These are phyloP conservation scores for Eulemur mongoz DNA, from an alignment of 2,797 vertebrate species.

Conservation along the genomic window DNA sequence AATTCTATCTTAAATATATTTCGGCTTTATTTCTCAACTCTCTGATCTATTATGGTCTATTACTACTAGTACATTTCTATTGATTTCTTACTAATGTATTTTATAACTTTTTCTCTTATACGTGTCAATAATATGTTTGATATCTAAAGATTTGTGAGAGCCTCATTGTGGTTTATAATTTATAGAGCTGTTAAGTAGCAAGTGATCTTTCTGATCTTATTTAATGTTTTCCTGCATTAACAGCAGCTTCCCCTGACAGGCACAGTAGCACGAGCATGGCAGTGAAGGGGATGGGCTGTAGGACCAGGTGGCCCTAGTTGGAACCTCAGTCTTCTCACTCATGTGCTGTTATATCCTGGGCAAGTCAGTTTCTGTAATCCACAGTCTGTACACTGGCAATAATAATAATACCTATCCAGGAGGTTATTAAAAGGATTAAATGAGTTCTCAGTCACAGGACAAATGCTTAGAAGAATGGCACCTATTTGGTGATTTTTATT, in stretches of 20 bases:
- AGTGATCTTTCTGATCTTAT: background rate
- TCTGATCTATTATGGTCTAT: background rate
- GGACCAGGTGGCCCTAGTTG: too few relatives aligned
- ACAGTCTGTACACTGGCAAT: background rate
- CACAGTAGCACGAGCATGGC: rapidly evolving
- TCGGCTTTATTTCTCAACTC: background rate
- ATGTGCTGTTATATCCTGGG: too few relatives aligned
- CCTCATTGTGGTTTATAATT: background rate
- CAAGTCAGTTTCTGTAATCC: background rate
- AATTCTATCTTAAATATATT: background rate
- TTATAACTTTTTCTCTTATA: background rate
- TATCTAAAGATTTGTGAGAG: background rate
- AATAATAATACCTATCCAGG: background rate
- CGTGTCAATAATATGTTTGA: background rate
- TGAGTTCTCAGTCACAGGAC: background rate
- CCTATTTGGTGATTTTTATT: background rate
- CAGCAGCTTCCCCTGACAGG: background rate
- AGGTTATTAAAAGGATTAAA: background rate
- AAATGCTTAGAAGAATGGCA: background rate
- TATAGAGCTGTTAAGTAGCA: background rate
- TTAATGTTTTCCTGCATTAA: background rate
- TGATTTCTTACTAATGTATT: background rate
- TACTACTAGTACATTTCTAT: background rate
- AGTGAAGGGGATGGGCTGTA: background rate
- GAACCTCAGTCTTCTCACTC: background rate